Base-by-base conservation (phyloP, 2,797 vertebrate genomes). In the Heterohyrax brucei region DNA sequence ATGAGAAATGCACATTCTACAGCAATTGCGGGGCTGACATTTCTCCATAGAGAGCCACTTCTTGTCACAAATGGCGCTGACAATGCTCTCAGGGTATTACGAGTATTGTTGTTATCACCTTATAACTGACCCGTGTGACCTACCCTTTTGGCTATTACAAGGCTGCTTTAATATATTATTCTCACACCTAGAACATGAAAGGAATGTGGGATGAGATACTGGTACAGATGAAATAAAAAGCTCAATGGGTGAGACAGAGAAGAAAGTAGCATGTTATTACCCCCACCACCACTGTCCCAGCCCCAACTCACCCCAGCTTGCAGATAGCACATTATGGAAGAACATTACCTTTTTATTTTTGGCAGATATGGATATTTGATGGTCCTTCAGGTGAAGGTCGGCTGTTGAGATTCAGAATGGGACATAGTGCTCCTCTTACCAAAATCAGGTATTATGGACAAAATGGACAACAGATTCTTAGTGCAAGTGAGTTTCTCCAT, bases 311-410 rank as follows among this genome's bases (percentile, higher is more conserved):
- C 33, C 68, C 19, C 33, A 89, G 1, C 81, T 85, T 93, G 10
- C 56, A 89, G 66, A 70, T 92, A 53, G 50, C 24, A 85, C 76
- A 14, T 70, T 78, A 68, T 59, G 4, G 28, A 81, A 64, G 44
- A 83, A 92, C 4, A 3, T 93, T 50, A 30, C 30, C 1, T 94
- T 91, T 98, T 28, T n/a, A 30, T 92, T 95, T 98, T 95, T 53
- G 62, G 72, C 97, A 99, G 99, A 98, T 99, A 46, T 99, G 99
- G 99, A 99, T 99, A 97, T 99, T 99, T 98, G 99, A 99, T 98
- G 99, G 99, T 90, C 99, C 99, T 33, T 99, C 99, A 78, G 99
- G 99, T 14, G 98, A 98, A 85, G 99, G 99, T 44, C 99, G 99
- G 21, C 95, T 99, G 10, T 96, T 99, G 79, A 98, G 99, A 93